Percentiles rank a stretch among this genome's conserved stretches.
These are phyloP conservation scores for Psittacula echo DNA, from an alignment of 2,797 vertebrate genomes.

Conservation along the genomic window DNA sequence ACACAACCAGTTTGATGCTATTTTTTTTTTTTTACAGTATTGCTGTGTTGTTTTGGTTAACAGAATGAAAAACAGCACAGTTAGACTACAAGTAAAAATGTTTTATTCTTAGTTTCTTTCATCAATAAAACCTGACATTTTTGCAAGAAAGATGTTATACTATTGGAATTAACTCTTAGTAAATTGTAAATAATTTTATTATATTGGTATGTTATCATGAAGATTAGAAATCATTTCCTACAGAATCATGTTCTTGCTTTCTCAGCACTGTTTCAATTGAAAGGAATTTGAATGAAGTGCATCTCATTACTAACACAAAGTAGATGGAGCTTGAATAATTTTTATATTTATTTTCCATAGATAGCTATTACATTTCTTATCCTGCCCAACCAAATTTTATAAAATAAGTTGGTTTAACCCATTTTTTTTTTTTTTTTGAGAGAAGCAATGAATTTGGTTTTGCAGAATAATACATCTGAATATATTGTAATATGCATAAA, in stretches of 20 bases:
- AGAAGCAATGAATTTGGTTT: slow-evolving; percentile 83
- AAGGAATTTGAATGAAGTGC: slow-evolving; percentile 88
- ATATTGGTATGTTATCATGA: slow-evolving; percentile 83
- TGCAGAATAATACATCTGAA: slow-evolving; percentile 81
- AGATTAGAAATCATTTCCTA: slow-evolving; percentile 87
- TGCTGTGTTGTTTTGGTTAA: slow-evolving; percentile 80
- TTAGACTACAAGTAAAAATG: slow-evolving; percentile 80
- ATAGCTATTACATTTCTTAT: slow-evolving; percentile 82
- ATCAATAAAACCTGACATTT: slow-evolving; percentile 84
- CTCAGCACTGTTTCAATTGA: slow-evolving; percentile 86
- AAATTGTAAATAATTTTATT: slow-evolving; percentile 88
- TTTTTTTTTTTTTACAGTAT: slow-evolving; percentile 80
- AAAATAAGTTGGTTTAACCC: slow-evolving; percentile 86
- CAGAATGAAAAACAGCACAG: slow-evolving; percentile 81
- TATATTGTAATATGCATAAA: slow-evolving; percentile 83
- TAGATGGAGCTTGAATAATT: slow-evolving; percentile 85
- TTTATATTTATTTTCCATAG: slow-evolving; percentile 85
- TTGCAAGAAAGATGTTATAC: slow-evolving; percentile 83
- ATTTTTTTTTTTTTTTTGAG: slow-evolving; percentile 74
- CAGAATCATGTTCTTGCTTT: slow-evolving; percentile 84
- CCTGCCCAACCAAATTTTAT: slow-evolving; percentile 84
- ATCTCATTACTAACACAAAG: slow-evolving; percentile 86
- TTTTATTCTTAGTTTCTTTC: slow-evolving; percentile 84
- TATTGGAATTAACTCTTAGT: slow-evolving; percentile 85
- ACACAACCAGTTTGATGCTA: slow-evolving; percentile 78